Conservation (phyloP, 2,113 vertebrate species). For the Rattus rattus region DNA sequence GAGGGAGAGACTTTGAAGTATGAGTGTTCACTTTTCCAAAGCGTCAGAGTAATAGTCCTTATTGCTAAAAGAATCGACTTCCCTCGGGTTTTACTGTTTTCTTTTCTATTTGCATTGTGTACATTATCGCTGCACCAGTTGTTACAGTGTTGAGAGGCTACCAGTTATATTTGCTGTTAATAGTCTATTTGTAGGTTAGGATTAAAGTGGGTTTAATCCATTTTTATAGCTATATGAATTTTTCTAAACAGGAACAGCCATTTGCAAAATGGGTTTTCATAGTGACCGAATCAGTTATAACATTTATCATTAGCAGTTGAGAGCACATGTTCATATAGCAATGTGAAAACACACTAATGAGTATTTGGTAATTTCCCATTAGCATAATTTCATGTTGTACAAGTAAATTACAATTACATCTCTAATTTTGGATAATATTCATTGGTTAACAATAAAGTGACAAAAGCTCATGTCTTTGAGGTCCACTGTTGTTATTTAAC, state of each 20-base stretch:
- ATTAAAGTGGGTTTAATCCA: slow-evolving; percentile 86
- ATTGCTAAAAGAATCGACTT: slow-evolving; percentile 82
- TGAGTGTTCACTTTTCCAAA: slow-evolving; percentile 64
- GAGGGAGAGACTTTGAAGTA: slow-evolving; percentile 52
- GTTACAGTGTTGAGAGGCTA: slow-evolving; percentile 82
- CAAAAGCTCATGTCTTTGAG: slow-evolving; percentile 88
- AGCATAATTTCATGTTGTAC: slow-evolving; percentile 89
- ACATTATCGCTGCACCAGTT: slow-evolving; percentile 79
- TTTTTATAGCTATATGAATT: slow-evolving; percentile 87
- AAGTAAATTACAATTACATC: slow-evolving; percentile 89
- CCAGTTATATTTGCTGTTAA: slow-evolving; percentile 86
- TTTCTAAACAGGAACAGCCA: slow-evolving; percentile 85
- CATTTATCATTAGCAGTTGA: slow-evolving; percentile 83
- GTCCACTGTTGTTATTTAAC: slow-evolving; percentile 89
- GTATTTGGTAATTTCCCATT: slow-evolving; percentile 76
- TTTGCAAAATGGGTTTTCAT: slow-evolving; percentile 85
- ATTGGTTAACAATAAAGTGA: slow-evolving; percentile 94
- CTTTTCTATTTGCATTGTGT: slow-evolving; percentile 76
- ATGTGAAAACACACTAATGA: slow-evolving; percentile 80
- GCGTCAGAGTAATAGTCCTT: slow-evolving; percentile 74
- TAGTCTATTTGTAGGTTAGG: slow-evolving; percentile 87
- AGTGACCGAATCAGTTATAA: slow-evolving; percentile 82
- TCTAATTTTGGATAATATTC: slow-evolving; percentile 91
- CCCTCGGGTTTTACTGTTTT: slow-evolving; percentile 67
- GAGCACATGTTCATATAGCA: slow-evolving; percentile 84